These are phyloP conservation scores for Anarsia innoxiella DNA, from an alignment of 2,888 invertebrate genomes.

Conservation along the genomic window DNA sequence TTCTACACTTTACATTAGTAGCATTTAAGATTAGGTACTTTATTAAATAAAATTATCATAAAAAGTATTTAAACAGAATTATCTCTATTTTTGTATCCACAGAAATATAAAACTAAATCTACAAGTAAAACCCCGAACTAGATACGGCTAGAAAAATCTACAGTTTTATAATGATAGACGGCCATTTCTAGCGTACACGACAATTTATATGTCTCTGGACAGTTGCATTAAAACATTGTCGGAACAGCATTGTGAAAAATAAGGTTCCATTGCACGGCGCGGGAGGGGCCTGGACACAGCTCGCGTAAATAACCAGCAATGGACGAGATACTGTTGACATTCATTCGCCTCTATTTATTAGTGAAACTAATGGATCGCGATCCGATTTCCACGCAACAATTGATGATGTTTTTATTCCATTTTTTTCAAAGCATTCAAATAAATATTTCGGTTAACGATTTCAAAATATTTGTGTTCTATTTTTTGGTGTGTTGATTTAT, in stretches of 20 bases:
- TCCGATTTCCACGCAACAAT: background rate
- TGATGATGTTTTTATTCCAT: background rate
- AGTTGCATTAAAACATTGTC: background rate
- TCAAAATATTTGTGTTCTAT: too few relatives aligned
- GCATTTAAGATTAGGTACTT: too few relatives aligned
- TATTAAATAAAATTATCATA: too few relatives aligned
- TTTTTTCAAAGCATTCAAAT: background rate
- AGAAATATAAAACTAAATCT: too few relatives aligned
- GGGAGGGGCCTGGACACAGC: constrained; percentile 9
- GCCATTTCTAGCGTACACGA: background rate
- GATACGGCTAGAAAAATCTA: background rate
- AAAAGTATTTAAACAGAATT: too few relatives aligned
- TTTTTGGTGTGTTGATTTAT: too few relatives aligned
- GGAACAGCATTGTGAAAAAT: background rate
- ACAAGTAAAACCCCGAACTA: too few relatives aligned
- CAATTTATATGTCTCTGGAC: background rate
- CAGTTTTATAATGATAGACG: background rate
- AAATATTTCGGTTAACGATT: background rate
- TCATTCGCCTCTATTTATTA: background rate
- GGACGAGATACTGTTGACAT: constrained; percentile 14
- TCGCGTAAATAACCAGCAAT: constrained; percentile 27
- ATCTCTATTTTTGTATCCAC: too few relatives aligned
- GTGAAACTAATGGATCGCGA: constrained; percentile 1
- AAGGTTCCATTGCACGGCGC: background rate
- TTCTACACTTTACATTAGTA: too few relatives aligned